Evolutionary conservation across 2,113 vertebrate genomes (phyloP).

Genomic region (Oryzias melastigma): DNA sequence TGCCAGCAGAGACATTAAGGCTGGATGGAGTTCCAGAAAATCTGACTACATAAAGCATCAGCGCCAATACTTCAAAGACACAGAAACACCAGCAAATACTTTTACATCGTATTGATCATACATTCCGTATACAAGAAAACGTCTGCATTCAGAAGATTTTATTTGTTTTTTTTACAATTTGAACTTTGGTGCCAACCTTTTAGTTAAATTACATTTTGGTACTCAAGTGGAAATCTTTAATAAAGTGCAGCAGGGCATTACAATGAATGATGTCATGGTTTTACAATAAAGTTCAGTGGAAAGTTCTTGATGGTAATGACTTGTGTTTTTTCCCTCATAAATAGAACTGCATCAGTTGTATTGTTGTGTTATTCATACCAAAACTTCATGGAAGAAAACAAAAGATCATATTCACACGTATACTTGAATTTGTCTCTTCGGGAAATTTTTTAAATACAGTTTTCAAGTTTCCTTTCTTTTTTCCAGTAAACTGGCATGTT

Average conservation of each 20-base stretch:
- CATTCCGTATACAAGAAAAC: neutral
- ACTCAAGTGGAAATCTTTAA: neutral
- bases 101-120: neutral
- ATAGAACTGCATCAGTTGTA: neutral
- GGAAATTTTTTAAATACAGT: neutral
- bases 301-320: neutral
- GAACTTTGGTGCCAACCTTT: neutral
- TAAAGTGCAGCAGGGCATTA: neutral
- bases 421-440: neutral
- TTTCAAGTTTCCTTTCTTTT: neutral
- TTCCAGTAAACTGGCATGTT: neutral
- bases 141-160: neutral
- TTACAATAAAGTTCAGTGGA: neutral
- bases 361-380: neutral
- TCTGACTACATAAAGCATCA: conserved; percentile 49
- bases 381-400: neutral
- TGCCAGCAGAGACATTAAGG: conserved; percentile 54
- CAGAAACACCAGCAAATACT: conserved; percentile 7
- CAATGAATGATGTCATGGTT: neutral
- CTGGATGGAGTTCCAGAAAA: conserved; percentile 43
- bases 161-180: neutral
- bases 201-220: neutral
- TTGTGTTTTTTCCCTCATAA: neutral
- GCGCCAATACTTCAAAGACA: conserved; percentile 49
- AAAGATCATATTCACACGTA: neutral